phyloP scores from a whole-genome alignment of 2,797 vertebrate species.

The Enteromius mattozi region DNA sequence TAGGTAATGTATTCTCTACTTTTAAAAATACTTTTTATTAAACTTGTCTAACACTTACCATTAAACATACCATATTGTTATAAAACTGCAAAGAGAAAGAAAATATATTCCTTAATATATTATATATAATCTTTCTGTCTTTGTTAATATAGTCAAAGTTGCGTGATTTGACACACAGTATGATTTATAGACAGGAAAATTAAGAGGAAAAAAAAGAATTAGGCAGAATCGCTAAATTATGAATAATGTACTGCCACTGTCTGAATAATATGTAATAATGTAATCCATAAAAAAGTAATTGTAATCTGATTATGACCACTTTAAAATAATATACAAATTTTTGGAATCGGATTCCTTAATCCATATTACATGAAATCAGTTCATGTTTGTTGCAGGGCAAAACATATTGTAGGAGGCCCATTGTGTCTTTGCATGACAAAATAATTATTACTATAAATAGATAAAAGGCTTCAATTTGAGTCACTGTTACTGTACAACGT shows the following conservation, averaged over 20 bases:
- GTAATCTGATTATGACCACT: background rate
- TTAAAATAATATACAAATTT: too few species aligned
- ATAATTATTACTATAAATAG: constrained; percentile 12
- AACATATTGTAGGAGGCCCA: background rate
- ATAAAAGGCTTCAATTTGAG: constrained; percentile 9
- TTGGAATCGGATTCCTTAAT: background rate
- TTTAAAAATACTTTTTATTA: background rate
- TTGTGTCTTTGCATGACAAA: background rate
- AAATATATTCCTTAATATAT: background rate
- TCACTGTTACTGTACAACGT: constrained; percentile 19
- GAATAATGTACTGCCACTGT: background rate
- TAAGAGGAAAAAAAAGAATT: too few species aligned
- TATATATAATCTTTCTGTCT: background rate
- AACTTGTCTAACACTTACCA: background rate
- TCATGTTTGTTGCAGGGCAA: background rate
- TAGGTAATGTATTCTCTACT: background rate
- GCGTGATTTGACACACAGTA: background rate
- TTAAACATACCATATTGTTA: background rate
- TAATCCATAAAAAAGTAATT: background rate
- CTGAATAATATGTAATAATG: background rate
- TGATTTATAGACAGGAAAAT: background rate
- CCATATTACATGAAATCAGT: background rate
- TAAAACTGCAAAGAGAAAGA: background rate
- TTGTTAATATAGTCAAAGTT: background rate
- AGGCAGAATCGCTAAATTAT: background rate